Base-by-base conservation (phyloP, 2,113 vertebrate species). In the Pollimyrus isidori region DNA sequence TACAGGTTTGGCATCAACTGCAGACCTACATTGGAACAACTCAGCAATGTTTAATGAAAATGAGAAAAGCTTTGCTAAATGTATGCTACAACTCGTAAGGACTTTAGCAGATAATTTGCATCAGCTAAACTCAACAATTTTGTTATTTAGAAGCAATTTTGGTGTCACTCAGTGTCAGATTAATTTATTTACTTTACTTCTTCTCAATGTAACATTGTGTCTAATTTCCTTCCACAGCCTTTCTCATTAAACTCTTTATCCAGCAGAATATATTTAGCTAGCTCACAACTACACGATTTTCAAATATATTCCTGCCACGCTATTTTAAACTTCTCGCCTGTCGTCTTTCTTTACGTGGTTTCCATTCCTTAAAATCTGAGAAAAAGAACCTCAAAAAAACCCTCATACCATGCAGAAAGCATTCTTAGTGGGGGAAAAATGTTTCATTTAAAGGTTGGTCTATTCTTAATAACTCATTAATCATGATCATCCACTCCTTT, bases 381-480 rank as follows among this genome's bases (percentile, higher is more conserved):
- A 17, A 76, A 39, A 73, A 76, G n/a, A n/a, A n/a, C n/a, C n/a
- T n/a, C n/a, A 39, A 73, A 76, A 76, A 26, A n/a, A 26, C 58
- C 69, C 69, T 17, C 30, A 42, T 19, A 19, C 56, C 9, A 1
- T 19, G 42, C 35, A 80, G 73, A 69, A 42, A 42, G 73, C 35
- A 42, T 80, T 80, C 73, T 39, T 42, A 69, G 17, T 0, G 0
- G 73, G 73, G 35, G 7, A 42, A 76, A 76, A 42, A 80, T 15
- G 73, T 42, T 84, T 84, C 39, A 84, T 84, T 84, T 48, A 48
- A 84, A 80, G 73, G 73, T 19, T 80, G 82, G 45, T 42, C 82
- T 48, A 45, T 84, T 84, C 13, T 84, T 84, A 84, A 84, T 46
- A 84, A 45, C 42, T 39, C 82, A 84, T 84, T 84, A 45, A 84